Conservation (phyloP, 2,888 invertebrate genomes). For the Ophion ventricosus region DNA sequence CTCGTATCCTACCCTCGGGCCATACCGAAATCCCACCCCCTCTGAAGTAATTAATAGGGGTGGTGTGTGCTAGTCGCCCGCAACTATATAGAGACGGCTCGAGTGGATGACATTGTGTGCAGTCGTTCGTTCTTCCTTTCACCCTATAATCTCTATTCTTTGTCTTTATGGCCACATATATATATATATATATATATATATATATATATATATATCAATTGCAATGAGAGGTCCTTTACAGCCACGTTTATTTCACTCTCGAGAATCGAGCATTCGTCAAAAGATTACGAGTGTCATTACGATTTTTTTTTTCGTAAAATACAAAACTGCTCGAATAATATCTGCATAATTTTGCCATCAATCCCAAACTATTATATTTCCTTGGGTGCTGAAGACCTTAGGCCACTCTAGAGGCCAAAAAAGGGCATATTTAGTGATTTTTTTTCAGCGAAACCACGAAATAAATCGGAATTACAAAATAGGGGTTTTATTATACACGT, state of each 20-base stretch:
- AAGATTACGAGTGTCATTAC: constrained; percentile 21
- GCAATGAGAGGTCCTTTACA: constrained; percentile 45
- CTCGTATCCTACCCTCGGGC: constrained; percentile 5
- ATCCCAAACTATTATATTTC: neutral
- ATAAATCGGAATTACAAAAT: too few species aligned
- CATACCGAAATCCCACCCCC: constrained; percentile 31
- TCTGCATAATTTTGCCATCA: neutral
- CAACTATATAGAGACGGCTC: constrained; percentile 41
- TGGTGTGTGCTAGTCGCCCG: constrained; percentile 55
- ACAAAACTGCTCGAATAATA: neutral
- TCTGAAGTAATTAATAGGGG: constrained; percentile 65
- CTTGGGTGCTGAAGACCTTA: too few species aligned
- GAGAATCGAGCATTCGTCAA: neutral
- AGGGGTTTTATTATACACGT: too few species aligned
- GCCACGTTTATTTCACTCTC: constrained; percentile 38
- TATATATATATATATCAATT: too few species aligned
- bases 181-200: too few species aligned
- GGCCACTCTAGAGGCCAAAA: too few species aligned
- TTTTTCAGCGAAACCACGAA: too few species aligned
- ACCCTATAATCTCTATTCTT: constrained; percentile 38
- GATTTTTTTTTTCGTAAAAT: constrained; percentile 3
- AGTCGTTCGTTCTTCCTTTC: constrained; percentile 53
- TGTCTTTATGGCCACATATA: constrained; percentile 51
- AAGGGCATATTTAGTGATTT: too few species aligned
- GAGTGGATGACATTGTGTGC: constrained; percentile 64